Evolutionary conservation across 2,113 vertebrate species (phyloP), one percentile per base, ranked within the genome.

Genomic region (Eptesicus fuscus): DNA sequence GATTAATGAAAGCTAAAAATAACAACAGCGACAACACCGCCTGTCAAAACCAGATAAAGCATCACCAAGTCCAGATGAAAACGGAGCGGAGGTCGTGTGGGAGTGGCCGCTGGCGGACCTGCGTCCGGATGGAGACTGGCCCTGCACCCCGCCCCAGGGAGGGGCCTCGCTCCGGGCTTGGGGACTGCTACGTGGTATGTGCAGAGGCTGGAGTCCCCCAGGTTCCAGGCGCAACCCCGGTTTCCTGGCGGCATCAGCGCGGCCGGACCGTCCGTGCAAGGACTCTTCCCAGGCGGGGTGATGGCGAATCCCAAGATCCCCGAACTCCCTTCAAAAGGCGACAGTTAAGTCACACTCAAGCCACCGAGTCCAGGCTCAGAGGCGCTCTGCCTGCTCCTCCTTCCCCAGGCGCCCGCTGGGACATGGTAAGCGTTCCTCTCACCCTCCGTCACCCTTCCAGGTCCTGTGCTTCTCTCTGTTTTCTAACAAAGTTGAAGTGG

Each of bases 1-100:
- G 90, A 90, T 95, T 94, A 93, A 96, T 95, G 97, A 94, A 95
- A 44, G 83, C 93, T 97, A 92, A 97, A 97, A 97, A 97, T 96
- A 98, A 97, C 92, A 97, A 95, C 89, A 97, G 90, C 18, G 30
- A 88, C 35, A 80, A 93, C 87, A 84, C 92, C 83, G 90, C 94
- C 91, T 95, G 94, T 97, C 95, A 93, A 51, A 59, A 47, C n/a
- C 5, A 90, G 82, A 93, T 13, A 69, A 69, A 86, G 44, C 63
- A 9, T 47, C 17, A 2, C 0, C 35, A 80, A 88, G 42, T 59
- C 49, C 88, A 51, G 63, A 94, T 23, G 44, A 30, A 76, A 87
- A 70, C 8, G 4, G 4, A 22, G 82, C 0, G 25, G 14, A 14
- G 71, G n/a, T 28, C 2, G 11, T 0, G 32, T 1, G 22, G 51